Conservation (phyloP, 2,888 invertebrate species). For the Meloe dianella region DNA sequence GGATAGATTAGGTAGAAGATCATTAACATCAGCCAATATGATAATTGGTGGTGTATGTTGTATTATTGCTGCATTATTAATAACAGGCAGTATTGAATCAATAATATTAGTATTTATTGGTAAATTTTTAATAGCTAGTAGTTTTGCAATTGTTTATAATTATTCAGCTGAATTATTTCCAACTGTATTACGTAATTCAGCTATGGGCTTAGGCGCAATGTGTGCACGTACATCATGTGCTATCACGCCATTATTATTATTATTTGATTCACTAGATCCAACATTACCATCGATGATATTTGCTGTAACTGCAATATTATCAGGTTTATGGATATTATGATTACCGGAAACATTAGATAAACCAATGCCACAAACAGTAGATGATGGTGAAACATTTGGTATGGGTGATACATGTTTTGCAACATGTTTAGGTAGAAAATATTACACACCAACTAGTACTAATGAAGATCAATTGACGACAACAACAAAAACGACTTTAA, state of each 20-base stretch:
- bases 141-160: conserved; percentile 85
- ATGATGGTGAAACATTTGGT: conserved; percentile 84
- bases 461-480: conserved; percentile 25
- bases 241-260: conserved; percentile 77
- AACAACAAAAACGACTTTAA: conserved; percentile 23
- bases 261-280: conserved; percentile 80
- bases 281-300: conserved; percentile 80
- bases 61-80: conserved; percentile 72
- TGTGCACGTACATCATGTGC: conserved; percentile 84
- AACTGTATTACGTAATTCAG: conserved; percentile 83
- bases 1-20: conserved; percentile 74
- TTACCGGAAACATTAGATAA: conserved; percentile 83
- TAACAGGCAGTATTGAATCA: conserved; percentile 66
- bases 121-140: conserved; percentile 83
- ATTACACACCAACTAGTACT: neutral
- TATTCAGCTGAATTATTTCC: conserved; percentile 88
- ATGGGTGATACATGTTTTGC: conserved; percentile 81
- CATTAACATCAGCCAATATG: conserved; percentile 78
- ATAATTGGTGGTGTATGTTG: conserved; percentile 79
- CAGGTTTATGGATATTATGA: conserved; percentile 76
- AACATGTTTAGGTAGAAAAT: conserved; percentile 63
- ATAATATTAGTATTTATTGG: conserved; percentile 75
- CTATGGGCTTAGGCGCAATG: conserved; percentile 84
- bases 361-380: conserved; percentile 82
- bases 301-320: conserved; percentile 74